Evolutionary conservation across 2,888 invertebrate species (phyloP).

Genomic region (Drosophila trichaetosa): DNA sequence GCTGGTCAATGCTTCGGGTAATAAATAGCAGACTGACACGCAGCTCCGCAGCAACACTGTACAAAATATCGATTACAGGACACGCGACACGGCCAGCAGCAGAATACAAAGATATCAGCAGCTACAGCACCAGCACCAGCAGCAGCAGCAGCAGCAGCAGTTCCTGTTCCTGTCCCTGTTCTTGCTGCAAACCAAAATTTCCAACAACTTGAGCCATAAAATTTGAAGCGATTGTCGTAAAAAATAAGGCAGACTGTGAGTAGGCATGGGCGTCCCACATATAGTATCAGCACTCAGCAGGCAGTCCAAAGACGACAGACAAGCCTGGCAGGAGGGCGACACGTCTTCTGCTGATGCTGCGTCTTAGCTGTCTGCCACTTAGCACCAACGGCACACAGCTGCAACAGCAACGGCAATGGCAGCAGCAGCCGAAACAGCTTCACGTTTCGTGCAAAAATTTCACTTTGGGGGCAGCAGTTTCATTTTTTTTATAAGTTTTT

Average conservation of each 20-base stretch:
- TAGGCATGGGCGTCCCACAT: conserved; percentile 28
- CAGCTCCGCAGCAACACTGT: conserved; percentile 29
- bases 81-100: conserved; percentile 33
- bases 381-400: conserved; percentile 57
- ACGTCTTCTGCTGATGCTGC: conserved; percentile 52
- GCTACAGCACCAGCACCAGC: conserved; percentile 28
- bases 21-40: conserved; percentile 67
- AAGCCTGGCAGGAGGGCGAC: not conserved
- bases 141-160: conserved; percentile 14
- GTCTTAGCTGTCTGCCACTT: conserved; percentile 67
- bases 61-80: conserved; percentile 67
- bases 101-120: conserved; percentile 21
- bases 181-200: conserved; percentile 46
- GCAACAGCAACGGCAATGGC: conserved; percentile 6
- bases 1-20: conserved; percentile 48
- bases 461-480: conserved; percentile 36
- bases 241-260: conserved; percentile 42
- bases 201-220: conserved; percentile 71
- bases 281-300: conserved; percentile 50
- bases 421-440: conserved; percentile 18
- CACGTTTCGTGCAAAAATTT: conserved; percentile 58
- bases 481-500: conserved; percentile 29
- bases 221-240: conserved; percentile 71
- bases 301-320: conserved; percentile 21
- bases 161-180: conserved; percentile 23